Conservation (phyloP, 2,888 invertebrate species). For the Lasioglossum leucozonium region DNA sequence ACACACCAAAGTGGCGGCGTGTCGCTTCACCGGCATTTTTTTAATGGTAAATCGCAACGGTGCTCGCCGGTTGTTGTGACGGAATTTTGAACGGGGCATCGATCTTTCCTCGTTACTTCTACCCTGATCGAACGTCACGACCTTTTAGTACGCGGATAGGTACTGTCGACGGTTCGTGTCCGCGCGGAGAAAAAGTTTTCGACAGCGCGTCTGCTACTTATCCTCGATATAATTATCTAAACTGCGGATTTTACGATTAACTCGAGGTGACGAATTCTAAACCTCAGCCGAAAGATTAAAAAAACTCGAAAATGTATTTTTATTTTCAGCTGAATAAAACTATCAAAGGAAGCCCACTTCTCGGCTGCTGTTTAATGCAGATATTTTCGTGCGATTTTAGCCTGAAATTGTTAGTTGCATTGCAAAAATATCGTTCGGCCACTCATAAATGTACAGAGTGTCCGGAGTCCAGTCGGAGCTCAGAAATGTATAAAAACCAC, state of each 20-base stretch:
- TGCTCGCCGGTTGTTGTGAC: conserved; percentile 24
- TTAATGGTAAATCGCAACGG: conserved; percentile 18
- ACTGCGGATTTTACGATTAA: no score
- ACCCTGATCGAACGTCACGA: conserved; percentile 6
- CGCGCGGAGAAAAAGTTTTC: neutral
- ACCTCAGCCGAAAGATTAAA: neutral
- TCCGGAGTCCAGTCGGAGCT: no score
- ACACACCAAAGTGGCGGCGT: conserved; percentile 51
- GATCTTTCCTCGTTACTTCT: conserved; percentile 15
- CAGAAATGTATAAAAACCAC: no score
- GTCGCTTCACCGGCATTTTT: conserved; percentile 40
- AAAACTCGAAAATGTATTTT: neutral
- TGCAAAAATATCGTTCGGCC: no score
- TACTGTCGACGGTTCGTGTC: neutral
- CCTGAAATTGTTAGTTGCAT: no score
- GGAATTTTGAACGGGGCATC: conserved; percentile 15
- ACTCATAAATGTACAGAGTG: no score
- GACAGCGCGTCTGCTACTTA: neutral
- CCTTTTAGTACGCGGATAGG: neutral
- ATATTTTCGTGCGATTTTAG: no score
- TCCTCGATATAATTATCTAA: neutral
- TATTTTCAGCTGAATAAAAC: neutral
- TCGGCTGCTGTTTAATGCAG: neutral
- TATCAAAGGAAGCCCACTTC: neutral
- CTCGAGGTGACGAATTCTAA: neutral